Base-by-base conservation (phyloP, 2,113 vertebrate genomes). In the Gymnogyps californianus region DNA sequence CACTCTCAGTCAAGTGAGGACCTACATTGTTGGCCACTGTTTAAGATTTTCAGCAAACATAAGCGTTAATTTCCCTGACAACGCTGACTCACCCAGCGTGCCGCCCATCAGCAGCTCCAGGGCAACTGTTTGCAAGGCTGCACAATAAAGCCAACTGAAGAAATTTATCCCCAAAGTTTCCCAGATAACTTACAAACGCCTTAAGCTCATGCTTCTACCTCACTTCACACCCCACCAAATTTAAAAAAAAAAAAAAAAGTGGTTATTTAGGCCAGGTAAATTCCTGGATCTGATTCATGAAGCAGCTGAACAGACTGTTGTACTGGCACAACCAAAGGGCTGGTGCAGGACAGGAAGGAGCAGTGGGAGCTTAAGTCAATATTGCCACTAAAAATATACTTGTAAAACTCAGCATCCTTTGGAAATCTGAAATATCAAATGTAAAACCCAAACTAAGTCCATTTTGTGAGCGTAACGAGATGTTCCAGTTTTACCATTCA, bases 351-450 rank as follows among this genome's bases (percentile, higher is more conserved):
- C 31, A 61, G 72, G 46, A 92, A 87, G 34, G 40, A 70, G 25
- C 54, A 86, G 25, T 7, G 9, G 59, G 59, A 92, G 67, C 47
- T 58, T 47, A 83, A 91, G 42, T 89, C 77, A 87, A 28, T 67
- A 75, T 3, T 64, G n/a, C 47, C 40, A 54, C 65, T 89, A 84
- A 89, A 95, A 95, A 87, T 64, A 92, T 7, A 70, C 42, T 78
- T 52, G 16, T 79, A 44, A 51, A 90, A 61, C 47, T 71, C 70
- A 20, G 57, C 57, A 67, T 44, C 22, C 61, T 75, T 71, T 52
- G 28, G 76, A 93, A 89, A 92, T 52, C n/a, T 2, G 13, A 84
- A 26, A 1, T 52, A 78, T 3, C 42, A 71, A 40, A 77, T 11
- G 46, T 3, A 93, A 87, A 90, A 25, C 15, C 59, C 65, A 64